Evolutionary conservation across 2,888 invertebrate genomes (phyloP), one percentile per base, ranked within the genome.

Genomic region (Hydrotaea cyrtoneurina): DNA sequence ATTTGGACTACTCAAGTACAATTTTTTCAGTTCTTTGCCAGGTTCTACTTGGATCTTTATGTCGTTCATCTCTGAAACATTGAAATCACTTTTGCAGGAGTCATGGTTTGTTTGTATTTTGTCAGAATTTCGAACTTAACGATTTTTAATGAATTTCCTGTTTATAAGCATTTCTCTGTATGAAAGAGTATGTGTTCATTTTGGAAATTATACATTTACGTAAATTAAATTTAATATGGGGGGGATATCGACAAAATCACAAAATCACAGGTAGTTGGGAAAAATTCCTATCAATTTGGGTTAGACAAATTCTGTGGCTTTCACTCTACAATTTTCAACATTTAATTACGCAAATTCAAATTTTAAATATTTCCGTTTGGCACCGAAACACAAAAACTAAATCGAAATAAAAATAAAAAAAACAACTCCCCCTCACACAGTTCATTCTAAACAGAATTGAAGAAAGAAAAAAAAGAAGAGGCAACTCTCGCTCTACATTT

Each of bases 361-460:
- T 64, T 53, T 10, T 36, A 39, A 64, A 64, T 21, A 76, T 76
- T 76, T 76, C 76, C 76, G 76, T 66, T 66, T 66, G 76, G 53
- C 76, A 76, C 53, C 53, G 66, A 21, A 76, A 76, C 11, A 53
- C 19, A 31, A 15, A 76, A 76, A 62, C 43, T 21, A 57, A 57
- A 36, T 17, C 2, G 0, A 64, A 23, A 3, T 10, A 1, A 50
- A 50, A 50, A 50, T 11, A 3, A 50, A 1, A 50, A 50, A 1
- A 50, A 15, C 15, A 50, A n/a, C 8, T 50, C n/a, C n/a, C n/a
- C n/a, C n/a, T 31, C 31, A 31, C 31, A 31, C 31, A 2, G 3
- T 31, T 31, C 31, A 50, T 50, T 50, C n/a, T n/a, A 8, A 50
- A 50, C 1, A 3, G 10, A 39, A 13, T 39, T 7, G 1, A 50